phyloP scores from a whole-genome alignment of 2,888 invertebrate genomes.

The Hirtodrosophila alboralis region DNA sequence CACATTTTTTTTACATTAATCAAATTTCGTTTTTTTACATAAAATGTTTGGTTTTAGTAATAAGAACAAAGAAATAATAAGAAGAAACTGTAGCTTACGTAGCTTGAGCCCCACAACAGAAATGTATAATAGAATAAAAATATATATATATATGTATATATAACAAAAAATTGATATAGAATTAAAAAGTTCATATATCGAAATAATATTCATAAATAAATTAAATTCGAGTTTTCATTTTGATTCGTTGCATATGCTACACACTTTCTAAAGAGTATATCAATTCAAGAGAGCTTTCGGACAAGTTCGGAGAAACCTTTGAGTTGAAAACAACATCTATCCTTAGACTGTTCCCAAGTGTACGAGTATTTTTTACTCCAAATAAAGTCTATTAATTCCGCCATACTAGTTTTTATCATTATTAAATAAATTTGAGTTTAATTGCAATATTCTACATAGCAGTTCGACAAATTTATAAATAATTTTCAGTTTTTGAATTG shows the following conservation, averaged over 20 bases:
- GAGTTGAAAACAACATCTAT: no score
- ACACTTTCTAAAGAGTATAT: slow-evolving; percentile 18
- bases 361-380: slow-evolving; percentile 12
- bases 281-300: slow-evolving; percentile 11
- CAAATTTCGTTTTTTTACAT: slow-evolving; percentile 62
- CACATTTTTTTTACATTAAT: slow-evolving; percentile 69
- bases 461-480: slow-evolving; percentile 1
- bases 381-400: background rate
- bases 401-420: no score
- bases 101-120: slow-evolving; percentile 71
- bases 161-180: slow-evolving; percentile 18
- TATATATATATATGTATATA: slow-evolving; percentile 1
- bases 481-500: no score
- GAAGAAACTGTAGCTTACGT: slow-evolving; percentile 67
- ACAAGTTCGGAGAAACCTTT: slow-evolving; percentile 1
- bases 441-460: no score
- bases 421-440: no score
- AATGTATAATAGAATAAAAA: slow-evolving; percentile 21
- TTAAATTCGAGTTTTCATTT: slow-evolving; percentile 31
- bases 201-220: slow-evolving; percentile 23
- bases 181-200: slow-evolving; percentile 9
- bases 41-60: slow-evolving; percentile 68
- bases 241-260: slow-evolving; percentile 5
- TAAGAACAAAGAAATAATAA: slow-evolving; percentile 44
- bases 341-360: background rate